Percentiles rank a stretch among this genome's conserved stretches.
phyloP scores from a whole-genome alignment of 2,888 invertebrate species.

The Aphrophora alni region DNA sequence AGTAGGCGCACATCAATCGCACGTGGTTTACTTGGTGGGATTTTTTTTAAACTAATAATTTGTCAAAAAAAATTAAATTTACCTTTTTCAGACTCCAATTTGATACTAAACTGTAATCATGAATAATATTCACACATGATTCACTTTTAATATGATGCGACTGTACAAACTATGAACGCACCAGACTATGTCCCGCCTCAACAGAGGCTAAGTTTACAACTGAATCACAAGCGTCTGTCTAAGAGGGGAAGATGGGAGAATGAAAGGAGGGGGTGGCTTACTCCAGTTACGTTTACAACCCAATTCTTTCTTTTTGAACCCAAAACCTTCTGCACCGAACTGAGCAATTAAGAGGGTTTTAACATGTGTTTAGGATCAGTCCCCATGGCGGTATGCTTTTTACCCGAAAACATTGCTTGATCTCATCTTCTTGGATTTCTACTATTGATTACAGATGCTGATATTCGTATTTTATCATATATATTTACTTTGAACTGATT shows the following conservation, averaged over 20 bases:
- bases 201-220: background rate
- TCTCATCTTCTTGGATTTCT: no score
- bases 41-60: no score
- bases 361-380: background rate
- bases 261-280: background rate
- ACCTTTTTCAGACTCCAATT: background rate
- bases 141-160: background rate
- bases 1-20: no score
- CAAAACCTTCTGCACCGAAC: background rate
- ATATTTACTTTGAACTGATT: no score
- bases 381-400: background rate
- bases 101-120: background rate
- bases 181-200: background rate
- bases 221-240: background rate
- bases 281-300: conserved; percentile 34
- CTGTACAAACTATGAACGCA: background rate
- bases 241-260: background rate
- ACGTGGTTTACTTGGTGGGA: no score
- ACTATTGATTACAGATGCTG: no score
- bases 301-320: conserved; percentile 35
- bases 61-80: no score
- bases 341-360: background rate
- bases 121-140: background rate
- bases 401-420: no score
- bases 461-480: no score